Base-by-base conservation (phyloP, 2,888 invertebrate genomes). In the Globia sparganii region DNA sequence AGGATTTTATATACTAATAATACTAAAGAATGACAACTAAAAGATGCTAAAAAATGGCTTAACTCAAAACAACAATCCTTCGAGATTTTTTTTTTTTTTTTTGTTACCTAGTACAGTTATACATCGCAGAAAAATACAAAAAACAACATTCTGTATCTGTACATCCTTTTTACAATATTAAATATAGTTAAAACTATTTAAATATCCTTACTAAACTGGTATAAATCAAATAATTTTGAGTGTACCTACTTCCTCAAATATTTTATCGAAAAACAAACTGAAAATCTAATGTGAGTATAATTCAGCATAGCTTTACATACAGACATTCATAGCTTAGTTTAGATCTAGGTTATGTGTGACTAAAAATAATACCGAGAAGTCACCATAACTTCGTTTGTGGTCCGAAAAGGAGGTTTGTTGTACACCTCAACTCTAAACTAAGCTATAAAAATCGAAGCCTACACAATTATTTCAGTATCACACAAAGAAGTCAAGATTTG, bases 161-260 rank as follows among this genome's bases (percentile, higher is more conserved):
- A 84, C 83, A 84, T 78, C 83, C 71, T 84, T 84, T 84, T 78
- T 84, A 84, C 83, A 84, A 75, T 82, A 73, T 78, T 85, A 84
- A 67, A 75, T 86, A 78, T 75, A 82, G 37, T 85, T 85, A 85
- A 82, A 82, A 78, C 83, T 84, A 84, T 75, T 69, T 70, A 77
- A 66, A 85, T 85, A 81, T 73, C 46, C 61, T 73, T 77, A 83
- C 31, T 81, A 77, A 58, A 49, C 56, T 77, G 67, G 61, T 77
- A 72, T 77, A 68, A 53, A 77, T 70, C 9, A 75, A 78, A 77
- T 81, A 49, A 85, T 65, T 66, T 66, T 25, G 77, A 73, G 65
- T 78, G 66, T 72, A 65, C 43, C 75, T 81, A 81, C 72, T 64
- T 37, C 37, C 59, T 70, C 61, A 75, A 78, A 78, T 78, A 66